Conservation (phyloP, 1,140 invertebrate genomes). For the Drosophila auraria region DNA sequence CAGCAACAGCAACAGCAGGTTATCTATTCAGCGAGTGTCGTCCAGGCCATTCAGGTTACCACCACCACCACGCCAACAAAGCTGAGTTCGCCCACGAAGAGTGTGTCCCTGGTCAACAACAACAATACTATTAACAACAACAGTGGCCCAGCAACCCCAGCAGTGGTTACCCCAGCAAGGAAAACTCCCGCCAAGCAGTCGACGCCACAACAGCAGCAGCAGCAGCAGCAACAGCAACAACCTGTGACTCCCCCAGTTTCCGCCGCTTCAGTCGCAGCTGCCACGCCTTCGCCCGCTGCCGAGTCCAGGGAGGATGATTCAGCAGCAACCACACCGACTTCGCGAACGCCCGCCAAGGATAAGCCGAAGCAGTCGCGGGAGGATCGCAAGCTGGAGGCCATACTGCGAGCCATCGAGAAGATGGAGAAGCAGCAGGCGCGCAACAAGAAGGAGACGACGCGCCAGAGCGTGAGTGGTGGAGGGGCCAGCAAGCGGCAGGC, state of each 20-base stretch:
- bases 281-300: slow-evolving; percentile 15
- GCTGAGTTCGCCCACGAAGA: slow-evolving; percentile 22
- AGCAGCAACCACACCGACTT: slow-evolving; percentile 29
- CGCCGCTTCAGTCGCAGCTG: neutral
- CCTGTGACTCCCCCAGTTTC: slow-evolving; percentile 15
- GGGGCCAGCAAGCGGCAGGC: slow-evolving; percentile 64
- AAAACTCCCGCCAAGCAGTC: slow-evolving; percentile 51
- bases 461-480: slow-evolving; percentile 34
- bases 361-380: slow-evolving; percentile 91
- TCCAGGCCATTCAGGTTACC: slow-evolving; percentile 9
- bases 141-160: neutral
- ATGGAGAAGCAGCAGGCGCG: slow-evolving; percentile 92
- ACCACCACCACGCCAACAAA: slow-evolving; percentile 15
- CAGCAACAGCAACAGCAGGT: slow-evolving; percentile 33
- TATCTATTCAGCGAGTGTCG: slow-evolving; percentile 13
- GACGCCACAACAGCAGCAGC: slow-evolving; percentile 11
- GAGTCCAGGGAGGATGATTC: slow-evolving; percentile 35
- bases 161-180: slow-evolving; percentile 20
- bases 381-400: slow-evolving; percentile 98
- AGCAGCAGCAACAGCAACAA: neutral
- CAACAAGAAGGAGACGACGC: slow-evolving; percentile 86
- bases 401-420: slow-evolving; percentile 96
- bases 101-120: slow-evolving; percentile 15
- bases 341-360: slow-evolving; percentile 60
- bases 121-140: slow-evolving; percentile 15